Evolutionary conservation across 2,888 invertebrate species (phyloP), one percentile per base, ranked within the genome.

Genomic region (Brassicogethes aeneus): DNA sequence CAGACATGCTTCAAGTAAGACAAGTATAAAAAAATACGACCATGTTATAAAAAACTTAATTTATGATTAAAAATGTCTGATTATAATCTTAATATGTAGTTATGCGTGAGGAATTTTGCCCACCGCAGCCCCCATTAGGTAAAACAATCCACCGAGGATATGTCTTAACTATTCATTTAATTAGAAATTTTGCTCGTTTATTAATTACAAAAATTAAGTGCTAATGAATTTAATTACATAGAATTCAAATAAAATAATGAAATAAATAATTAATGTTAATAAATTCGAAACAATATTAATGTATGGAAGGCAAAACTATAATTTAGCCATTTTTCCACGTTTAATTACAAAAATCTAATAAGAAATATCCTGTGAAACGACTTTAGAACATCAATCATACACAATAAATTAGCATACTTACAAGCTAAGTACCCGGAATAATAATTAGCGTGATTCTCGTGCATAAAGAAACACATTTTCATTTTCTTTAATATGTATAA

Each of bases 161-260:
- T 23, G 23, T 23, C 23, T 23, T 23, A 23, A 23, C 10, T 23
- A 23, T 5, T 10, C 5, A 10, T 7, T 23, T 23, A 10, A 23
- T 7, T 23, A 23, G 23, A 23, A 23, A 23, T 23, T 10, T 10
- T 7, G 23, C 23, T 5, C 23, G 23, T 23, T 23, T 23, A 23
- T 5, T 23, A 23, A 23, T 23, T 7, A 23, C 23, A 23, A 23
- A 23, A 23, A 23, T 23, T 23, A 23, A 5, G 23, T 23, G 23
- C 35, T 35, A 15, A 35, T 35, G 16, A 35, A 23, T 37, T 12
- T 37, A 37, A 37, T 37, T 37, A 37, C 10, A 37, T 7, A 37
- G 23, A 37, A 37, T 37, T 15, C 15, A 10, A 35, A 35, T 15
- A 16, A 35, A 8, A 15, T 5, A 33, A 33, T 14, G 12, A 33